Percentiles rank a stretch among this genome's conserved stretches.
Conservation (phyloP, 2,888 invertebrate genomes). For the Andrena dorsata region DNA sequence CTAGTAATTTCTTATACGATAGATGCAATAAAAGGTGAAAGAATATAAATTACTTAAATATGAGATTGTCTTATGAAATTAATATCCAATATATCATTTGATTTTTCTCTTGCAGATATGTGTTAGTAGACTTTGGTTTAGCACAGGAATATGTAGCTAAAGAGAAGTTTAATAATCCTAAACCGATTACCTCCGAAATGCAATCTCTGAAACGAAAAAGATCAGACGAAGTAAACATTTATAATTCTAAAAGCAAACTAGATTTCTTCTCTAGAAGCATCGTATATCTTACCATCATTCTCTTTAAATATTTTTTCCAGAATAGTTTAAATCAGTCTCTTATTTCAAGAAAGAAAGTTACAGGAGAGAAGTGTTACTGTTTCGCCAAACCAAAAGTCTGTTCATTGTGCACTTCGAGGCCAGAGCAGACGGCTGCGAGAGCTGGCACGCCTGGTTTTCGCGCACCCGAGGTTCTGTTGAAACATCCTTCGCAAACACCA, state of each 20-base stretch:
- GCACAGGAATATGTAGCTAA: slow-evolving; percentile 88
- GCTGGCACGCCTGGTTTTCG: slow-evolving; percentile 96
- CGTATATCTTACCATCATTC: no score
- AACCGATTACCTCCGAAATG: slow-evolving; percentile 29
- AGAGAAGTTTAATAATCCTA: slow-evolving; percentile 55
- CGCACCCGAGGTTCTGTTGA: slow-evolving; percentile 94
- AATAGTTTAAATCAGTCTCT: slow-evolving; percentile 69
- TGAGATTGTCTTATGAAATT: neutral
- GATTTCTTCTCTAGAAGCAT: neutral
- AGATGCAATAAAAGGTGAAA: slow-evolving; percentile 88
- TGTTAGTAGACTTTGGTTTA: slow-evolving; percentile 95
- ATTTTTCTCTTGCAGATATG: slow-evolving; percentile 86
- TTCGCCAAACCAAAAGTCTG: slow-evolving; percentile 90
- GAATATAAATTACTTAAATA: neutral
- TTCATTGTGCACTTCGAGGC: slow-evolving; percentile 88
- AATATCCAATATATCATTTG: neutral
- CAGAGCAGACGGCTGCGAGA: slow-evolving; percentile 90
- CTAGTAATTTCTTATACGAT: slow-evolving; percentile 96
- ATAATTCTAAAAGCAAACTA: slow-evolving; percentile 23
- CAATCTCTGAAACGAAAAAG: slow-evolving; percentile 76
- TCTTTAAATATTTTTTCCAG: slow-evolving; percentile 57
- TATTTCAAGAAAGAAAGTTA: slow-evolving; percentile 65
- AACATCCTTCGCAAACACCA: slow-evolving; percentile 92
- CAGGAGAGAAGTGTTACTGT: slow-evolving; percentile 87
- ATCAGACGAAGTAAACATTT: slow-evolving; percentile 76